Evolutionary conservation across 2,888 invertebrate genomes (phyloP), one percentile per base, ranked within the genome.

Genomic region (Bruchidius siliquastri): DNA sequence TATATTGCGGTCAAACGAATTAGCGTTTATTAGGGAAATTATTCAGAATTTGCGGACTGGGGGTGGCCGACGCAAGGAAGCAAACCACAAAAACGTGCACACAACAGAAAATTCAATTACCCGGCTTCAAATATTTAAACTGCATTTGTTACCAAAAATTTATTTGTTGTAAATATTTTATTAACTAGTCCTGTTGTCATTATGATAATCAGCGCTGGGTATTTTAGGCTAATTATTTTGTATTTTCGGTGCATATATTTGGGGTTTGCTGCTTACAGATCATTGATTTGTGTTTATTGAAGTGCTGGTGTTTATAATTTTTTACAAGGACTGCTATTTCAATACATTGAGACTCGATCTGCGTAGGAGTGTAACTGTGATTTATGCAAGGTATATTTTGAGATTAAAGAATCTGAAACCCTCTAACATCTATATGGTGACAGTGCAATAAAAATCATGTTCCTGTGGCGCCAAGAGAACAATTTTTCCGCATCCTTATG

Each of bases 1-100:
- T 68, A 68, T 68, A 68, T 68, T 68, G 68, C 68, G 68, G 68
- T 68, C 22, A n/a, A 20, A 20, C 68, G 20, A 68, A 68, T 68
- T 68, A 68, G 20, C 68, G 68, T 21, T 68, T 21, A 68, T 68
- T 68, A 68, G 21, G 68, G 68, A 68, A 21, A 68, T 68, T 68
- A 68, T 68, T 68, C 22, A 68, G 68, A 68, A 68, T 68, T 68
- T 68, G 68, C 22, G 20, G 68, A n/a, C 21, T 20, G 68, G 26
- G n/a, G 67, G 21, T 20, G 8, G 20, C 68, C 68, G 22, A 68
- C 18, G 13, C 21, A 68, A 21, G 68, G 20, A 22, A 68, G 1
- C 21, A 68, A 68, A 68, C 68, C 68, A 20, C 68, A 68, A 68
- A 68, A 68, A 68, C 68, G 22, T 49, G 22, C 68, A 20, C 20